Evolutionary conservation across 2,797 vertebrate genomes (phyloP).

Genomic region (Notamacropus eugenii): DNA sequence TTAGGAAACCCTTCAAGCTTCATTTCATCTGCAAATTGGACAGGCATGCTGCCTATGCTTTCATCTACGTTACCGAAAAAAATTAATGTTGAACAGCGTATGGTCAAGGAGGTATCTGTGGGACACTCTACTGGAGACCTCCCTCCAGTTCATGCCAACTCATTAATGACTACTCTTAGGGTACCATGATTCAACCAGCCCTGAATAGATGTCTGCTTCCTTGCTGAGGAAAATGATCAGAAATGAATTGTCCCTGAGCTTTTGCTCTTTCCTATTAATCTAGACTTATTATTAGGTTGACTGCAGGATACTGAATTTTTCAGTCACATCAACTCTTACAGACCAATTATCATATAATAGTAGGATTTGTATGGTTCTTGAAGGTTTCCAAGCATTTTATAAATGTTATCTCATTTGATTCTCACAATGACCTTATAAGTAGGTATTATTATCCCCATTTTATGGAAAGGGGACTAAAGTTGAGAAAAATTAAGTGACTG

Average conservation of each 20-base stretch:
- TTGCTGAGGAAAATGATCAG: not conserved
- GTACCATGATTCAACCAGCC: not conserved
- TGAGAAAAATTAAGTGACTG: not conserved
- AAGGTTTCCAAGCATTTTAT: not conserved
- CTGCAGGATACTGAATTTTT: not conserved
- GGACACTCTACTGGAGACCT: not conserved
- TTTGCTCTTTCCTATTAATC: not conserved
- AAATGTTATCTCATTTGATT: not conserved
- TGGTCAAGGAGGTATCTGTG: not conserved
- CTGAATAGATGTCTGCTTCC: not conserved
- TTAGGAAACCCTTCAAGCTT: not conserved
- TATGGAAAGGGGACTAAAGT: not conserved
- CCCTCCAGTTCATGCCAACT: not conserved
- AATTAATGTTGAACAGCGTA: not conserved
- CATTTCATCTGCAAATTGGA: not conserved
- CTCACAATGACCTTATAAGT: not conserved
- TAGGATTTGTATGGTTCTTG: not conserved
- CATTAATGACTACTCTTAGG: not conserved
- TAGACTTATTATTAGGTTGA: not conserved
- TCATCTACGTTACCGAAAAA: not conserved
- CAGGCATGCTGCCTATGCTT: not conserved
- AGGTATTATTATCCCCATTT: not conserved
- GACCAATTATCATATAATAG: not conserved
- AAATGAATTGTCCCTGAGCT: not conserved
- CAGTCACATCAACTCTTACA: not conserved